Conservation (phyloP, 2,888 invertebrate genomes). For the Crocallis elinguaria region DNA sequence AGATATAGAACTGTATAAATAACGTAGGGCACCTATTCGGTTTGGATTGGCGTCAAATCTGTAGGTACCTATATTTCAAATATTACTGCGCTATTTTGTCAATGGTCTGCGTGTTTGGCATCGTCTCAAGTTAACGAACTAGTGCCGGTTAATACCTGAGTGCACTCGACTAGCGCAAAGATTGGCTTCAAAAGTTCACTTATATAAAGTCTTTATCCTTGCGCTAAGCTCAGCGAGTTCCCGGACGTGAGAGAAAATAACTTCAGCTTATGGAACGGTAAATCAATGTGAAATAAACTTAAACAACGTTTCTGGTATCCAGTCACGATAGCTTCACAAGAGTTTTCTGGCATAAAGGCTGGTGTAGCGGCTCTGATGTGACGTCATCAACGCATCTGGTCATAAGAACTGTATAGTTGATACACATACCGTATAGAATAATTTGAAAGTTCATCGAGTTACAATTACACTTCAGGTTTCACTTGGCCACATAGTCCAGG, state of each 20-base stretch:
- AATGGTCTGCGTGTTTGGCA: conserved; percentile 31
- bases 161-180: conserved; percentile 5
- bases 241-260: neutral
- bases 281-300: neutral
- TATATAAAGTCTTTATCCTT: neutral
- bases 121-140: conserved; percentile 17
- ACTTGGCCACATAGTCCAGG: conserved; percentile 1
- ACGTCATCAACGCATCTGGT: neutral
- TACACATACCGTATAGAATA: no score
- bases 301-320: neutral
- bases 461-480: neutral
- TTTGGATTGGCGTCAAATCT: conserved; percentile 16
- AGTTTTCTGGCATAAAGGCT: neutral
- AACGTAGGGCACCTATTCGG: neutral
- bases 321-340: neutral
- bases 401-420: neutral
- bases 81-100: conserved; percentile 11
- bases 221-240: neutral
- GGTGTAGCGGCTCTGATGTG: neutral
- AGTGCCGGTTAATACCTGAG: conserved; percentile 19
- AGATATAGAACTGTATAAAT: neutral
- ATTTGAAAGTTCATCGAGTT: no score
- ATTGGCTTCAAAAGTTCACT: conserved; percentile 3
- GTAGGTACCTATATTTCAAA: conserved; percentile 1
- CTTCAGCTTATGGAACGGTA: neutral